Conservation (phyloP, 2,797 vertebrate genomes). For the Mus minutoides region DNA sequence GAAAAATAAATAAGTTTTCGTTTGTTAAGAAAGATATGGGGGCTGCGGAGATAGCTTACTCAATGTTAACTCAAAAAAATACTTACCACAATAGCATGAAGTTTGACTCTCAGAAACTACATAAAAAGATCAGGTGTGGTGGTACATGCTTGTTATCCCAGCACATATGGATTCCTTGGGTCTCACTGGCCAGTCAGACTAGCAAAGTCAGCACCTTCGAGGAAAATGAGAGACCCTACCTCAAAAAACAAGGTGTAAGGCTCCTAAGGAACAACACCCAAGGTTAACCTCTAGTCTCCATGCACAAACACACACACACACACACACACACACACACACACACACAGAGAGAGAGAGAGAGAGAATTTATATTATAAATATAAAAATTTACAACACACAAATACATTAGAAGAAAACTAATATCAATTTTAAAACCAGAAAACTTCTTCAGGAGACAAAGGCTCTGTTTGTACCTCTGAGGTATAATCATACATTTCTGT, state of each 20-base stretch:
- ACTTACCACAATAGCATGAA: background rate
- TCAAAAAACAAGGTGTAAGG: background rate
- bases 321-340: background rate
- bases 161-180: background rate
- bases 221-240: background rate
- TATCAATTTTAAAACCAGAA: background rate
- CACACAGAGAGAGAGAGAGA: background rate
- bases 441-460: background rate
- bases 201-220: background rate
- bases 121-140: background rate
- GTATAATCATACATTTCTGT: background rate
- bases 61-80: background rate
- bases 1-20: background rate
- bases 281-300: background rate
- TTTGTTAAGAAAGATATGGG: background rate
- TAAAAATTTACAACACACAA: background rate
- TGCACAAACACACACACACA: fast-evolving
- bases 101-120: background rate
- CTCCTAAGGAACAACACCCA: background rate
- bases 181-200: background rate
- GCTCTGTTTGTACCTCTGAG: background rate
- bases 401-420: background rate
- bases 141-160: background rate
- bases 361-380: conserved; percentile 15
- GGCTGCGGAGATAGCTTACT: background rate